phyloP scores from a whole-genome alignment of 2,888 invertebrate genomes.

The Oeneis ivallda region DNA sequence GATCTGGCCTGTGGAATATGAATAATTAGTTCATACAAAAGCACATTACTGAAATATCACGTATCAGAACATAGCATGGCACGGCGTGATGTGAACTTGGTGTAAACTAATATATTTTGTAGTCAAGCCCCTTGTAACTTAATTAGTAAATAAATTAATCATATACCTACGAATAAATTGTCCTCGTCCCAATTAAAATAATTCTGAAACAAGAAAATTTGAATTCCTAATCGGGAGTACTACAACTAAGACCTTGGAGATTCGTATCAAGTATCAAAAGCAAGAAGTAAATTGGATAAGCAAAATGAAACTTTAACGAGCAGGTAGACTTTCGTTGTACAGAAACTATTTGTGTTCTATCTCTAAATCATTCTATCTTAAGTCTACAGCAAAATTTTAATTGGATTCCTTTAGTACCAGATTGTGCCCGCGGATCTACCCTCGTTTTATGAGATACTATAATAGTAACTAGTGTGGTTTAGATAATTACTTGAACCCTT shows the following conservation, averaged over 20 bases:
- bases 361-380: conserved; percentile 2
- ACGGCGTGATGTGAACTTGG: no score
- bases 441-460: conserved; percentile 1
- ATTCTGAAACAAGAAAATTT: neutral
- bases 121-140: no score
- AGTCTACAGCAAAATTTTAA: neutral
- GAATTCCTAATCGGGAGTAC: conserved; percentile 2
- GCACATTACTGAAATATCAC: no score
- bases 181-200: neutral
- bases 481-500: no score
- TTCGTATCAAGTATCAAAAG: neutral
- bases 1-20: no score
- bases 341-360: neutral
- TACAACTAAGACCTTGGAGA: neutral
- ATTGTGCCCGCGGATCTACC: neutral
- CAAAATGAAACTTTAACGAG: neutral
- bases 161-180: neutral
- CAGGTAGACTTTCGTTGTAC: neutral
- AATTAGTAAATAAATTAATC: neutral
- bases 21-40: no score
- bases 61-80: no score
- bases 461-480: neutral
- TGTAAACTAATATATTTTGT: neutral
- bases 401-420: neutral
- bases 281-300: neutral